Percentiles rank a stretch among this genome's conserved stretches.
phyloP scores from a whole-genome alignment of 2,888 invertebrate genomes.

The Pachymerium ferrugineum region DNA sequence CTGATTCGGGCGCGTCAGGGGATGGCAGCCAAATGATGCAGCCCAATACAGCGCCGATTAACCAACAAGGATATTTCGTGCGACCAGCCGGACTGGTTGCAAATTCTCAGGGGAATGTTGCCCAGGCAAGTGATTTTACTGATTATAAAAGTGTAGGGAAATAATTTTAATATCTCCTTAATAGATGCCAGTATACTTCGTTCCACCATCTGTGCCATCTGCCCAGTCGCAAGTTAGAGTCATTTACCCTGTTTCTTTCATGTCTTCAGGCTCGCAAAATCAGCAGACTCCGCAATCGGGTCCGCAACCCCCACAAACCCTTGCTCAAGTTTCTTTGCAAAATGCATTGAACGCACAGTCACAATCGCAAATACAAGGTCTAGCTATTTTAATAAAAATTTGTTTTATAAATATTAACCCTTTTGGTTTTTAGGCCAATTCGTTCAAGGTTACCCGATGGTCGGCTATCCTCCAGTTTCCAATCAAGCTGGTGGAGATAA shows the following conservation, averaged over 20 bases:
- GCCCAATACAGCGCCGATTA: conserved; percentile 2
- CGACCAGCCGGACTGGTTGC: conserved; percentile 34
- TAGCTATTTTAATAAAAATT: not conserved
- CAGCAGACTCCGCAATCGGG: conserved; percentile 32
- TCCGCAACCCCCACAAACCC: conserved; percentile 30
- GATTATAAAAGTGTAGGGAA: not conserved
- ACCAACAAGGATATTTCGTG: conserved; percentile 30
- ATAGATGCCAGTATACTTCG: conserved; percentile 35
- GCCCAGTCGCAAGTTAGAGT: conserved; percentile 30
- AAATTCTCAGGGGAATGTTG: conserved; percentile 33
- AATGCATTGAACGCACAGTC: conserved; percentile 2
- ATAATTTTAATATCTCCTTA: not conserved
- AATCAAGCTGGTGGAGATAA: conserved; percentile 30
- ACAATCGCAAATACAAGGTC: conserved; percentile 29
- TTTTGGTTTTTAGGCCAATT: conserved; percentile 31
- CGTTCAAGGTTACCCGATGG: conserved; percentile 28
- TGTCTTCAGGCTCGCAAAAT: conserved; percentile 20
- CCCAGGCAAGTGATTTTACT: not conserved
- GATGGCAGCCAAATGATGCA: conserved; percentile 31
- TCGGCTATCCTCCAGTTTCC: conserved; percentile 30
- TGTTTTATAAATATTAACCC: not conserved
- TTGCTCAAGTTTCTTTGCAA: conserved; percentile 28
- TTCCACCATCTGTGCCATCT: conserved; percentile 31
- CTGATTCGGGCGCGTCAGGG: conserved; percentile 30
- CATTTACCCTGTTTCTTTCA: conserved; percentile 29